Conservation (phyloP, 1,140 invertebrate species). For the Lamellibrachia luymesi region DNA sequence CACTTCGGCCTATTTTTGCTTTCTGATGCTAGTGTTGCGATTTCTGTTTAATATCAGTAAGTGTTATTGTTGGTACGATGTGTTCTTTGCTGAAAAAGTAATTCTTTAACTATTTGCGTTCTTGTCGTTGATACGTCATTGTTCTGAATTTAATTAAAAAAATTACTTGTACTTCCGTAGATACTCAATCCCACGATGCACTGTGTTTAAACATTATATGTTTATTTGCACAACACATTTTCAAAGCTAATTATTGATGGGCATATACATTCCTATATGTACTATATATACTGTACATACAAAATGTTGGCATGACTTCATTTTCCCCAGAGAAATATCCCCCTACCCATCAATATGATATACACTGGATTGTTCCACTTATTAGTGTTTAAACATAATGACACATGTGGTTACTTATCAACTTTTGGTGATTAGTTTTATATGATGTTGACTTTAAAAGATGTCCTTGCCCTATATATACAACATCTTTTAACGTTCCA, state of each 20-base stretch:
- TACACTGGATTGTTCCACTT: background rate
- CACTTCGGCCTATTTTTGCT: no score
- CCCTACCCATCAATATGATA: background rate
- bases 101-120: no score
- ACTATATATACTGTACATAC: background rate
- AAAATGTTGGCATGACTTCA: background rate
- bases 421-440: background rate
- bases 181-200: no score
- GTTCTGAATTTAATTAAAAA: no score
- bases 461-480: background rate
- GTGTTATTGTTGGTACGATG: no score
- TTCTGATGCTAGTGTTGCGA: no score
- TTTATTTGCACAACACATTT: background rate
- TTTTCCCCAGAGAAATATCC: background rate
- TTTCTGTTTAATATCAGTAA: no score
- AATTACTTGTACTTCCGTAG: no score
- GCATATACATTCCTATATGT: background rate
- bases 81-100: no score
- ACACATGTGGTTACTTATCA: background rate
- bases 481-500: background rate
- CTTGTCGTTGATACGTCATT: no score
- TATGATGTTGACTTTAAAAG: background rate
- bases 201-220: no score
- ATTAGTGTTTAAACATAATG: background rate
- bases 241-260: background rate